Evolutionary conservation across 2,113 vertebrate genomes (phyloP).

Genomic region (Okapia johnstoni): DNA sequence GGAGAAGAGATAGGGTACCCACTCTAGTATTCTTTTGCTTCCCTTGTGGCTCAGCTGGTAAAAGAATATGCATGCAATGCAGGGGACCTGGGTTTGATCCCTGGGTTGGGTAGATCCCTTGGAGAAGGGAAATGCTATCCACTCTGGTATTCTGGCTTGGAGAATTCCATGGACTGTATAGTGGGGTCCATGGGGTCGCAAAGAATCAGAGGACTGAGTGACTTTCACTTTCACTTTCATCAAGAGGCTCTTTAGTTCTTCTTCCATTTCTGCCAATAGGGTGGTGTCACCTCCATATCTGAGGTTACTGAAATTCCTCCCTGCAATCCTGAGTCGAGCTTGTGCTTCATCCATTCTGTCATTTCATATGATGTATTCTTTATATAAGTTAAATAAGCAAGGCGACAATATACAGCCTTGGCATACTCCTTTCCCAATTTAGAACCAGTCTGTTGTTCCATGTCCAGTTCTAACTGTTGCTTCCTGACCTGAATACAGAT

Average conservation of each 20-base stretch:
- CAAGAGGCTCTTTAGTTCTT: neutral
- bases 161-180: neutral
- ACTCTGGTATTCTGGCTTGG: neutral
- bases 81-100: neutral
- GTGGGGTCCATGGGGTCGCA: neutral
- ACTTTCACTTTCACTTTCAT: neutral
- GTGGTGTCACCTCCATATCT: neutral
- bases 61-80: neutral
- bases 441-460: neutral
- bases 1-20: neutral
- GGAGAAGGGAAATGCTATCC: neutral
- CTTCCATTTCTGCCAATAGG: neutral
- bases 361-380: neutral
- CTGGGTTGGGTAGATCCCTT: neutral
- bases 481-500: neutral
- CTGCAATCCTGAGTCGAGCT: neutral
- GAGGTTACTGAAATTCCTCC: neutral
- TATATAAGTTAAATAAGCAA: neutral
- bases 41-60: neutral
- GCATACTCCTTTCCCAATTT: accelerated
- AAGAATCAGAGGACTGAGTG: neutral
- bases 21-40: neutral
- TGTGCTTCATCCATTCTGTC: neutral
- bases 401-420: neutral
- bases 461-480: neutral